Percentiles rank a stretch among this genome's conserved stretches.
phyloP scores from a whole-genome alignment of 2,797 vertebrate genomes.

The Antrozous pallidus region DNA sequence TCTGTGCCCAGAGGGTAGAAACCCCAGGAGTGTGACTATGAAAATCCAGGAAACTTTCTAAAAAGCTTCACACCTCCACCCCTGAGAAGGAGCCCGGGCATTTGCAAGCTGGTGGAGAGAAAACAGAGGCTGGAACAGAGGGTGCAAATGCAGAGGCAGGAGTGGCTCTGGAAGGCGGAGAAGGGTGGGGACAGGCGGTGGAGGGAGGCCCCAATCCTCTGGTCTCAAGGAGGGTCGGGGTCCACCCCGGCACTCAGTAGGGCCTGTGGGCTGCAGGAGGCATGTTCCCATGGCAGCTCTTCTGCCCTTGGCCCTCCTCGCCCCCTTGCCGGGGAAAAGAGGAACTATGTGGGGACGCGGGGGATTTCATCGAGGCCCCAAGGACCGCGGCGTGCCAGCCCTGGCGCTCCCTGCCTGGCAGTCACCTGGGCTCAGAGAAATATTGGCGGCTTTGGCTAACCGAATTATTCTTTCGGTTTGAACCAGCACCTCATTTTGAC shows the following conservation, averaged over 20 bases:
- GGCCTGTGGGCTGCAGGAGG: neutral
- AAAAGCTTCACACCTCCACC: neutral
- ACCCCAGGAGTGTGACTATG: neutral
- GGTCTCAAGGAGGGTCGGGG: neutral
- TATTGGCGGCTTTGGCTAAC: conserved; percentile 64
- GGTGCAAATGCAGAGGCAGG: neutral
- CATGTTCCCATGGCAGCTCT: neutral
- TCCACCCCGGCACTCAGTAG: neutral
- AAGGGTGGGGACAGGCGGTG: neutral
- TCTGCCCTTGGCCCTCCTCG: neutral
- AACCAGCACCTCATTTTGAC: conserved; percentile 70
- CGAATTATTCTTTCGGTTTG: conserved; percentile 79
- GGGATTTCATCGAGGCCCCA: conserved; percentile 43
- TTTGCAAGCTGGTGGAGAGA: neutral
- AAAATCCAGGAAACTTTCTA: neutral
- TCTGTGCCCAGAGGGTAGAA: neutral
- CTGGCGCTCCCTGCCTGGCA: conserved; percentile 41
- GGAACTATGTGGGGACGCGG: neutral
- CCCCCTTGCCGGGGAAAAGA: neutral
- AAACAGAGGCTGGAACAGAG: neutral
- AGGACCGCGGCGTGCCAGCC: neutral
- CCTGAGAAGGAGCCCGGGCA: neutral
- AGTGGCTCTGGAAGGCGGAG: neutral
- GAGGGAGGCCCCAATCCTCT: neutral
- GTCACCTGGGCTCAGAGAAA: conserved; percentile 54